Conservation (phyloP, 2,797 vertebrate species). For the Telmatherina bonti region DNA sequence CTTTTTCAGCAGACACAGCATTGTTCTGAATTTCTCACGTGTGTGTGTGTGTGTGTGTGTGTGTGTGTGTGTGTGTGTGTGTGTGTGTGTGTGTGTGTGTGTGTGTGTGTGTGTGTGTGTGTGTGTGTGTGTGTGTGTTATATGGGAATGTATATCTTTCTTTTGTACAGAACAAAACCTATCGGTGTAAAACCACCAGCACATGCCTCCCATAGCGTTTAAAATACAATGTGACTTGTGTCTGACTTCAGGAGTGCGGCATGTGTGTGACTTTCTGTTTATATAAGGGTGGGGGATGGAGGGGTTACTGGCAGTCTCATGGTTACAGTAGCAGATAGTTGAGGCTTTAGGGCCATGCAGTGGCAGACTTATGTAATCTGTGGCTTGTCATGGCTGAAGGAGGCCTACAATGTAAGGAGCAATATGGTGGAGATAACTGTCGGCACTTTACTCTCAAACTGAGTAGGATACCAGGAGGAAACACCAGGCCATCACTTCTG, state of each 20-base stretch:
- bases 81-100: too few species aligned
- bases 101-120: too few species aligned
- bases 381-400: constrained; percentile 54
- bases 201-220: constrained; percentile 19
- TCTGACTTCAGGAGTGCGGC: constrained; percentile 21
- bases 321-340: constrained; percentile 61
- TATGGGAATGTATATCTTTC: too few species aligned
- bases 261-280: constrained; percentile 37
- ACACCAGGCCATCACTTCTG: constrained; percentile 31
- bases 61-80: not conserved
- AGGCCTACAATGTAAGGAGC: constrained; percentile 37
- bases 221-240: constrained; percentile 41
- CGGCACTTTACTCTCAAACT: constrained; percentile 10
- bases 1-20: constrained; percentile 43
- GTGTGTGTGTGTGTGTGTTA: too few species aligned
- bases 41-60: constrained; percentile 11
- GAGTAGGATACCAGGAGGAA: constrained; percentile 38
- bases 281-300: constrained; percentile 38
- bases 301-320: constrained; percentile 47
- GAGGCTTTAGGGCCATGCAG: constrained; percentile 52
- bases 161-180: not conserved
- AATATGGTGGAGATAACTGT: constrained; percentile 21
- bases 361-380: constrained; percentile 70
- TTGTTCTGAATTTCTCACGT: constrained; percentile 35
- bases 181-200: constrained; percentile 33